Evolutionary conservation across 2,113 vertebrate species (phyloP), one percentile per base, ranked within the genome.

Genomic region (Macquaria australasica): DNA sequence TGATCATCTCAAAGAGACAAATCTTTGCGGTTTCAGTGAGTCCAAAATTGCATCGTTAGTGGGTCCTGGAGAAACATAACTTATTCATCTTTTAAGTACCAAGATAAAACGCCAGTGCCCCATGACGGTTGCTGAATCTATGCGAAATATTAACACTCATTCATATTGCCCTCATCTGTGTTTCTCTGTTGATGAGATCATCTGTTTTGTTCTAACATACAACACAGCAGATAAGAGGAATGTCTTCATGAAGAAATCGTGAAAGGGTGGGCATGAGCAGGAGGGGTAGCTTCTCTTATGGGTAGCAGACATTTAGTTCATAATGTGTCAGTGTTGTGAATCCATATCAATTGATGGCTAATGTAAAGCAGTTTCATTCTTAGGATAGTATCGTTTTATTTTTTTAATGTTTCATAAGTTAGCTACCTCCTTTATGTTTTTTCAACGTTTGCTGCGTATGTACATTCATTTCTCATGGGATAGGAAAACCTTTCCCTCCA

Each of bases 381-480:
- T 88, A 58, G 71, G 48, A 73, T 88, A 87, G 87, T 69, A 21
- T 59, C 53, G 78, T 87, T 88, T 81, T 50, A 77, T 72, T 84
- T 79, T 43, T 72, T 39, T 77, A 41, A 56, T 69, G 21, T 82
- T 76, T 74, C 25, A 41, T 80, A 73, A 89, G 83, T 87, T 91
- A 91, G 91, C 92, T 92, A 91, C 92, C 92, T 93, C 89, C 7
- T 82, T 53, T 64, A 43, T 78, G 80, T 67, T 31, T 86, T 70
- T 39, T 48, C 6, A 10, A 14, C 5, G 15, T 86, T 56, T 83
- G 63, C 73, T 81, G 81, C 70, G 77, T 77, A 68, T 73, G 56
- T 79, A 25, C 73, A 70, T 83, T 84, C 20, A 21, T 77, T 70
- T 82, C 64, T 72, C 62, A 6, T 16, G 56, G 74, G 73, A 62